Conservation (phyloP, 2,888 invertebrate genomes). For the Plebejus argus region DNA sequence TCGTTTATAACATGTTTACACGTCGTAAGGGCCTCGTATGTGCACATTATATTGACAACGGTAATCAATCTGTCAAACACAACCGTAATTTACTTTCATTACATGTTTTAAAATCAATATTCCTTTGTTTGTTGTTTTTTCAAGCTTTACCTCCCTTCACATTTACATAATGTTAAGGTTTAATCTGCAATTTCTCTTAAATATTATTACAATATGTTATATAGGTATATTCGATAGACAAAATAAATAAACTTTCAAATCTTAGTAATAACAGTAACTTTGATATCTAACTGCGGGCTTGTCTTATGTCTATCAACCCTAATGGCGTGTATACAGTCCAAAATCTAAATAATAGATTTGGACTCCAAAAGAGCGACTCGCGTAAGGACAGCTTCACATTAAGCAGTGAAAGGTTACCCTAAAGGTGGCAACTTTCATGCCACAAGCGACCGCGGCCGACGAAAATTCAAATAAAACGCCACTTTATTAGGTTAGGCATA, state of each 20-base stretch:
- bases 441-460: no score
- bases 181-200: background rate
- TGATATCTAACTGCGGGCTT: no score
- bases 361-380: no score
- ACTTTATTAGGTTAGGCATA: no score
- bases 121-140: conserved; percentile 13
- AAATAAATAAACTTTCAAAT: no score
- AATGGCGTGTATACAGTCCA: no score
- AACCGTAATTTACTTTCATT: conserved; percentile 3
- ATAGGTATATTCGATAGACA: no score
- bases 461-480: no score
- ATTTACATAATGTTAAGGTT: background rate
- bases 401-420: background rate
- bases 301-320: no score
- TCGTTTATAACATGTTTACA: conserved; percentile 13
- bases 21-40: background rate
- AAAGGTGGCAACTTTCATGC: no score
- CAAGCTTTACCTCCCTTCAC: background rate
- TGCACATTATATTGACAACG: conserved; percentile 4
- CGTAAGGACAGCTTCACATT: background rate
- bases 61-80: conserved; percentile 11
- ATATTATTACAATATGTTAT: background rate
- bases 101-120: conserved; percentile 19
- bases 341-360: no score
- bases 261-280: no score